These are phyloP conservation scores for Pilophorus perplexus DNA, from an alignment of 2,888 invertebrate species.

Conservation along the genomic window DNA sequence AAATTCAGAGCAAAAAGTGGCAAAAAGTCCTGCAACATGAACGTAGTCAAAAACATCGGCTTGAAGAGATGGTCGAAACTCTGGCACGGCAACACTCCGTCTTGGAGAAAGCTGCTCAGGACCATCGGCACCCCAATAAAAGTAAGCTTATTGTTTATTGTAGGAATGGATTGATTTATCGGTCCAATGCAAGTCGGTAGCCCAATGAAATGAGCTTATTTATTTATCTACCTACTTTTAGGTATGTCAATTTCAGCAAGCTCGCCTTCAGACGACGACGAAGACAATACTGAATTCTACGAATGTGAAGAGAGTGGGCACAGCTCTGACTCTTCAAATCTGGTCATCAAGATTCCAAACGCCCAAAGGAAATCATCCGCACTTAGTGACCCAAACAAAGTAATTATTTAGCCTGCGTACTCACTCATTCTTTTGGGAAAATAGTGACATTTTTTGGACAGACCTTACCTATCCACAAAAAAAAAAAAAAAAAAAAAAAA, in stretches of 20 bases:
- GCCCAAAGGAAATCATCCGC: constrained; percentile 52
- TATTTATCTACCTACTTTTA: no score
- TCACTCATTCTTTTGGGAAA: no score
- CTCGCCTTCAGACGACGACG: constrained; percentile 54
- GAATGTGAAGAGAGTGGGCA: constrained; percentile 55
- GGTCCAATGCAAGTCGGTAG: no score
- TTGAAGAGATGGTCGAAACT: constrained; percentile 96
- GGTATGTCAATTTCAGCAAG: no score
- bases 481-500: no score
- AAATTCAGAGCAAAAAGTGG: constrained; percentile 88
- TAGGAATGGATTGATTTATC: no score
- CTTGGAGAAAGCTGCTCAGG: constrained; percentile 82
- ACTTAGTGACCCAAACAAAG: constrained; percentile 44
- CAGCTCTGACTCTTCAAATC: constrained; percentile 47
- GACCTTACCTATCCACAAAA: no score
- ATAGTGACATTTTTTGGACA: no score
- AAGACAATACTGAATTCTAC: constrained; percentile 62
- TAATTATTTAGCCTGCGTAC: neutral
- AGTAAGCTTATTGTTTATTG: constrained; percentile 49
- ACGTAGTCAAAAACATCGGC: constrained; percentile 84
- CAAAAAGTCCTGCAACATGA: constrained; percentile 90
- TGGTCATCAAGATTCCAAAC: constrained; percentile 52
- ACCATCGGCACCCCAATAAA: constrained; percentile 49
- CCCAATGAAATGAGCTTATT: no score
- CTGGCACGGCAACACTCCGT: constrained; percentile 95